Conservation (phyloP, 2,888 invertebrate genomes). For the Latheticus oryzae region DNA sequence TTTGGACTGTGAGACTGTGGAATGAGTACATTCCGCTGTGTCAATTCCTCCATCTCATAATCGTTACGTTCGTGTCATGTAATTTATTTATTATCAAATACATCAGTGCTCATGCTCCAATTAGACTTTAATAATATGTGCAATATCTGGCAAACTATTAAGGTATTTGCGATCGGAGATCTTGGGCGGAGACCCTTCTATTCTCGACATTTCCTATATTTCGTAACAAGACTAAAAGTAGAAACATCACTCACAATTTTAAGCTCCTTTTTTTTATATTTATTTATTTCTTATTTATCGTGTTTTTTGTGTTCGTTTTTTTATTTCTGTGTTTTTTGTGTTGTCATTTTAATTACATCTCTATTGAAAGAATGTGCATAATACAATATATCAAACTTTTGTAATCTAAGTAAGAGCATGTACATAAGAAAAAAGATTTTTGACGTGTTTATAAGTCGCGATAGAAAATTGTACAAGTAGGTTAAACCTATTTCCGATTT, state of each 20-base stretch:
- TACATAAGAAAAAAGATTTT: slow-evolving; percentile 22
- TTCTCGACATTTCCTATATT: too few relatives aligned
- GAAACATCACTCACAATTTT: slow-evolving; percentile 27
- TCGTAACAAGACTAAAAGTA: too few relatives aligned
- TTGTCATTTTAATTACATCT: neutral
- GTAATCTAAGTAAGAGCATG: slow-evolving; percentile 17
- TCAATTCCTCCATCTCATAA: slow-evolving; percentile 38
- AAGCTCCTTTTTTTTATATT: slow-evolving; percentile 16
- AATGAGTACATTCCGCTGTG: slow-evolving; percentile 40
- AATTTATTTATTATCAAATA: slow-evolving; percentile 36
- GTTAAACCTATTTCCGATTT: slow-evolving; percentile 25
- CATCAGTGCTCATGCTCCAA: slow-evolving; percentile 40
- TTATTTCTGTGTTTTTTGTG: slow-evolving; percentile 9
- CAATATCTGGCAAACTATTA: slow-evolving; percentile 37
- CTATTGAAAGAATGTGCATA: slow-evolving; percentile 21
- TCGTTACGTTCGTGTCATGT: slow-evolving; percentile 31
- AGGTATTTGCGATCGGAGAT: too few relatives aligned
- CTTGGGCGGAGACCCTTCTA: too few relatives aligned
- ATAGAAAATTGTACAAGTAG: slow-evolving; percentile 12
- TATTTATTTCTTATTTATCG: slow-evolving; percentile 15
- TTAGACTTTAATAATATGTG: slow-evolving; percentile 39
- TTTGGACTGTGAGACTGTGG: slow-evolving; percentile 39
- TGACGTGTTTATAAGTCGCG: slow-evolving; percentile 23
- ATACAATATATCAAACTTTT: slow-evolving; percentile 27
- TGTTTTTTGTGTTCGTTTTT: slow-evolving; percentile 17